phyloP scores from a whole-genome alignment of 2,888 invertebrate species.

The Drosophila nr. perissopoda region DNA sequence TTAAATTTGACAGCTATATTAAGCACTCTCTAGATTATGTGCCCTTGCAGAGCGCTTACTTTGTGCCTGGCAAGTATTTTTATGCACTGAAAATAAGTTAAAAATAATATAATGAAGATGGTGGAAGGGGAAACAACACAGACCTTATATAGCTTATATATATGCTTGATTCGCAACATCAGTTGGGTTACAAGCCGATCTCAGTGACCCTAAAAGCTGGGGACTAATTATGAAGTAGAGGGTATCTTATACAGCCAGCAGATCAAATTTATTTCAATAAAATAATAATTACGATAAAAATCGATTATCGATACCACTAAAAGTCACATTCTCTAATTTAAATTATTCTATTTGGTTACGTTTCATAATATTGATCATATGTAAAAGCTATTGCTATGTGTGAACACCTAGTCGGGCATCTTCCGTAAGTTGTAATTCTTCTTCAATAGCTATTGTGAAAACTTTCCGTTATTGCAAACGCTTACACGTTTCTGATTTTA shows the following conservation, averaged over 20 bases:
- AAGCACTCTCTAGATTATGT: not conserved
- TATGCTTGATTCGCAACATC: not conserved
- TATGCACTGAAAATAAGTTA: not conserved
- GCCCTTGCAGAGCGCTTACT: not conserved
- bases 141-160: not conserved
- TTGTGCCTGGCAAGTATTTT: not conserved
- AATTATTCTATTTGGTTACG: not conserved
- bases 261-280: not conserved
- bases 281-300: not conserved
- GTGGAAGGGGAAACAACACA: not conserved
- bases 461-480: conserved; percentile 1
- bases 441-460: not conserved
- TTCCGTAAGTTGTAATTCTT: not conserved
- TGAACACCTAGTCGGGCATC: not conserved
- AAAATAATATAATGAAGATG: not conserved
- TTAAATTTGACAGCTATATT: not conserved
- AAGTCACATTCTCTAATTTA: not conserved
- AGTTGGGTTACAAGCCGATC: not conserved
- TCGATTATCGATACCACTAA: not conserved
- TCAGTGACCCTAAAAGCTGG: not conserved
- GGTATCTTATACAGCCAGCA: not conserved
- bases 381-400: not conserved
- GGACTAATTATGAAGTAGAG: not conserved
- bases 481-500: not conserved
- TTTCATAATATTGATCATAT: fast-evolving